A percentile compares a stretch with the other conserved stretches of the same genome.
These are phyloP conservation scores for Helostoma temminkii DNA, from an alignment of 2,797 vertebrate species.

Conservation along the genomic window DNA sequence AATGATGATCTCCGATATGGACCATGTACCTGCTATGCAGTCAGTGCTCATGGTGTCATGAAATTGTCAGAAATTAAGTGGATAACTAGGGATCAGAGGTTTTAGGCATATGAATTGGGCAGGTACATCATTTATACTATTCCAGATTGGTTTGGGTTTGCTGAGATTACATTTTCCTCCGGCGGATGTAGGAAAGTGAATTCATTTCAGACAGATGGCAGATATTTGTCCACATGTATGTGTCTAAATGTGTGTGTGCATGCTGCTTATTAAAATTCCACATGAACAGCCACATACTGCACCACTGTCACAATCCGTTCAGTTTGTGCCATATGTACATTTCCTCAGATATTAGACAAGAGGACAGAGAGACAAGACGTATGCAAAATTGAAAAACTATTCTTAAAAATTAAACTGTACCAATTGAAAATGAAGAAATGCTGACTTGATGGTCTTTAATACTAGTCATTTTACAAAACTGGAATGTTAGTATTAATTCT, in stretches of 20 bases:
- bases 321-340: slow-evolving; percentile 51
- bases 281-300: slow-evolving; percentile 36
- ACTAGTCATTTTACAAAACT: neutral
- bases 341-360: slow-evolving; percentile 45
- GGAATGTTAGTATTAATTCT: too few species aligned
- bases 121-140: slow-evolving; percentile 49
- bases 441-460: neutral
- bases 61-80: slow-evolving; percentile 22
- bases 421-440: slow-evolving; percentile 6
- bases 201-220: slow-evolving; percentile 33
- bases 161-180: slow-evolving; percentile 48
- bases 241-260: neutral
- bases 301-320: slow-evolving; percentile 45
- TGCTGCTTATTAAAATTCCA: slow-evolving; percentile 62
- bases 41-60: slow-evolving; percentile 42
- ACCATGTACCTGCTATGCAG: slow-evolving; percentile 16
- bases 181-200: slow-evolving; percentile 40
- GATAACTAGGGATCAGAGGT: slow-evolving; percentile 47
- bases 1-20: slow-evolving; percentile 36
- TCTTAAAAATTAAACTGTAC: slow-evolving; percentile 3
- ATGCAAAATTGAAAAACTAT: slow-evolving; percentile 27
- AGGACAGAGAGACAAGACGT: slow-evolving; percentile 11
- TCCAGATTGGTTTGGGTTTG: slow-evolving; percentile 57
- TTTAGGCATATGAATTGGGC: slow-evolving; percentile 33
- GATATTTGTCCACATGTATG: slow-evolving; percentile 7